Evolutionary conservation across 37 sponge, comb jelly and placozoan genomes (phyloP), one percentile per base, ranked within the genome.

Genomic region (Aphrocallistes beatrix): DNA sequence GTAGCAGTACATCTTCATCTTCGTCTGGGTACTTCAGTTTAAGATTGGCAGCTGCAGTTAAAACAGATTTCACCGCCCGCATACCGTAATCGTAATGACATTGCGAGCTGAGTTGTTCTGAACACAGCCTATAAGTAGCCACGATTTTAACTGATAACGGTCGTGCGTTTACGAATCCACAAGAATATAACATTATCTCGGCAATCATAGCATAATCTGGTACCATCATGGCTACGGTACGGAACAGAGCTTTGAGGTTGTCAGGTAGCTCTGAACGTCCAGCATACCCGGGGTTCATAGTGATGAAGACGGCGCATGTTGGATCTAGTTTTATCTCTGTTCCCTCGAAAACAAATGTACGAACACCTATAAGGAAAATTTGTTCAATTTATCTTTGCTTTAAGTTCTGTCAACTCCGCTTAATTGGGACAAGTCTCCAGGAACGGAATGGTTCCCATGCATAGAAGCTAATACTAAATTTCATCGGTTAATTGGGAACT

Each of bases 211-310:
- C 99, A 84, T 99, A 99, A 81, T 99, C 99, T 28, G 99, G 99
- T 38, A 99, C 99, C 99, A 99, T 99, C 99, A 99, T 99, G 39
- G 99, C 99, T 38, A 99, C 99, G 1, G 99, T 92, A 49, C 99
- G 91, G 90, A 99, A 99, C 37, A 99, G 87, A 36, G 96, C 99
- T 81, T 89, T n/a, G 16, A 99, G 88, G 81, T 99, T 99, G 69
- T 99, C 99, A 17, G 99, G 99, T 40, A 99, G 84, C 50, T 99
- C 99, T 47, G 94, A 93, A 38, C 99, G 92, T 34, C 99, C 75
- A 25, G 99, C 99, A 91, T 99, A 99, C 34, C 99, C 99, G 51
- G 99, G 99, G 86, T 99, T 99, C 99, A 99, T 99, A 0, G 99
- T 99, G 88, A 99, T 99, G 84, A 99, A 99, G 25, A 96, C 96